Base-by-base conservation (phyloP, 2,113 vertebrate species). In the Vidua macroura region DNA sequence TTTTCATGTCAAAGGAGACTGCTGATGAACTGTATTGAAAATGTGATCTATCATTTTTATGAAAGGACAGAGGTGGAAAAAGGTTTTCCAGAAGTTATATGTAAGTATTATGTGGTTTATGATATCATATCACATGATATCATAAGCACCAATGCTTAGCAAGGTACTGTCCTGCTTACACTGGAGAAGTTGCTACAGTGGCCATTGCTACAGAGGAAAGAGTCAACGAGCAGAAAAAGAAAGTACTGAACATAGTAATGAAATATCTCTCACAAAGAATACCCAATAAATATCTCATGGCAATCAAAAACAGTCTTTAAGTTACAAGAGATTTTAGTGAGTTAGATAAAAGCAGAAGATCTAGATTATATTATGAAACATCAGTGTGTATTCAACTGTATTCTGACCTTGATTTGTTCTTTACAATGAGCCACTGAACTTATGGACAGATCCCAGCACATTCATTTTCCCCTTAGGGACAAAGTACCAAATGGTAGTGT, bases 401-500 rank as follows among this genome's bases (percentile, higher is more conserved):
- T 97, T 97, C 95, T 97, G 96, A 98, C 98, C 97, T 98, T 98
- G 97, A 95, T 97, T 97, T 97, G 96, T 97, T 98, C 95, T 95
- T 96, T 88, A 84, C 68, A 92, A 83, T 20, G n/a, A 95, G 90
- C 90, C 44, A 23, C 90, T 97, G 97, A 98, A 97, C 96, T 97
- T 97, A 96, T 62, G 96, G 96, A 97, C 90, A 97, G 96, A 98
- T 94, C 96, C 93, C 92, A 96, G 94, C 77, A 93, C 95, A 98
- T 97, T 97, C 97, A 96, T 98, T 97, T 98, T 95, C 92, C 97
- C 97, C 96, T 96, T 97, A 97, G 97, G 97, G 97, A 98, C 97
- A 97, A 98, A 98, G 95, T 96, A 98, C 97, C 98, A 98, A 98
- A 98, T 98, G 97, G 97, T 95, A 97, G 97, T 95, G 96, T 98